These are phyloP conservation scores for Tetragnatha versicolor DNA, from an alignment of 1,140 invertebrate genomes.

Conservation along the genomic window DNA sequence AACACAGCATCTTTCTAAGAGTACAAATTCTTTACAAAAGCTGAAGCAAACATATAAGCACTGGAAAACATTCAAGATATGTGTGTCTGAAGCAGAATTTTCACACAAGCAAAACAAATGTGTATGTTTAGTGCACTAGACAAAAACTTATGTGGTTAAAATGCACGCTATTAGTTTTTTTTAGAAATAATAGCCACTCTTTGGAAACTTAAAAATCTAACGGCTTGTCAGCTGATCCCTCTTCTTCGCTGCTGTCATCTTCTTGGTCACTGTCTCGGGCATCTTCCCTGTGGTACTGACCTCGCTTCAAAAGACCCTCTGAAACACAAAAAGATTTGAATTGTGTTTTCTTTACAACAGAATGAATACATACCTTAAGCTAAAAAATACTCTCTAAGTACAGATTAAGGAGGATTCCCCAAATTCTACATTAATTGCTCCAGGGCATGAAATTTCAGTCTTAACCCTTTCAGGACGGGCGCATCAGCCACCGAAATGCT, in stretches of 20 bases:
- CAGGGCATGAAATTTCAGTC: too few relatives aligned
- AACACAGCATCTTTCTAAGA: conserved; percentile 3
- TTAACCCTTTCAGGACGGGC: too few relatives aligned
- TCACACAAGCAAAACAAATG: conserved; percentile 33
- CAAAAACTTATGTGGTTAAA: conserved; percentile 35
- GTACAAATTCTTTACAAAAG: conserved; percentile 37
- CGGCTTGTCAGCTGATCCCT: conserved; percentile 50
- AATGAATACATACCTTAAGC: too few relatives aligned
- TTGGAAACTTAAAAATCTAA: conserved; percentile 43
- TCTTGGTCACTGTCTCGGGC: conserved; percentile 40
- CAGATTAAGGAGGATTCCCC: too few relatives aligned
- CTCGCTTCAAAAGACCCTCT: conserved; percentile 36
- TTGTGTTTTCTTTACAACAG: neutral
- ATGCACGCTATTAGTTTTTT: neutral
- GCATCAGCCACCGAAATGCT: too few relatives aligned
- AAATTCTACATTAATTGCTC: too few relatives aligned
- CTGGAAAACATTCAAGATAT: conserved; percentile 47
- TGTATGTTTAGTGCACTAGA: conserved; percentile 38
- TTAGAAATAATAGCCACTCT: conserved; percentile 48
- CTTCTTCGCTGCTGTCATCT: conserved; percentile 51
- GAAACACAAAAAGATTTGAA: conserved; percentile 30
- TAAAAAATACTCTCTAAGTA: too few relatives aligned
- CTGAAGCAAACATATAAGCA: conserved; percentile 29
- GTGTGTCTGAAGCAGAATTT: conserved; percentile 18
- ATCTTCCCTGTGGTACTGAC: conserved; percentile 12